Conservation (phyloP, 2,797 vertebrate genomes). For the Gadopsis bispinosus region DNA sequence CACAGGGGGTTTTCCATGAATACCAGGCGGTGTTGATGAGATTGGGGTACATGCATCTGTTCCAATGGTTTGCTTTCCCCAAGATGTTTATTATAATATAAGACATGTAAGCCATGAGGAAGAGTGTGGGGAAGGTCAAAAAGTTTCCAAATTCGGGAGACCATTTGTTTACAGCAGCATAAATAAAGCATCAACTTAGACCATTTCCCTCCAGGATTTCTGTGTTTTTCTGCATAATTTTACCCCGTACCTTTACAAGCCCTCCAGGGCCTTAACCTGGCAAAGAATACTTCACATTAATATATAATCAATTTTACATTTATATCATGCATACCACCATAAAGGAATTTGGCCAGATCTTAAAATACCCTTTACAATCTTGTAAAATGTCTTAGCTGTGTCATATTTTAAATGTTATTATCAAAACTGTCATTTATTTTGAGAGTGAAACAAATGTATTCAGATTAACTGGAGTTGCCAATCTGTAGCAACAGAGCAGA, state of each 20-base stretch:
- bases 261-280: not conserved
- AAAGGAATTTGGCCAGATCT: not conserved
- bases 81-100: slow-evolving; percentile 13
- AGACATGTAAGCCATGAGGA: slow-evolving; percentile 2
- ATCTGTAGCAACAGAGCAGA: not conserved
- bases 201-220: not conserved
- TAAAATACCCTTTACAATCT: not conserved
- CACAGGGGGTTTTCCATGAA: slow-evolving; percentile 23
- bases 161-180: not conserved
- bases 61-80: slow-evolving; percentile 33
- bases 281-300: not conserved
- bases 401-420: not conserved
- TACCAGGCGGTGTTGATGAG: slow-evolving; percentile 34
- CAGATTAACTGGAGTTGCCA: not conserved
- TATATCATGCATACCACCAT: not conserved
- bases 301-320: not conserved
- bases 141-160: not conserved
- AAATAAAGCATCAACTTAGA: not conserved
- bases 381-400: not conserved
- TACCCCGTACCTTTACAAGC: not conserved
- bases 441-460: not conserved
- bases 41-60: slow-evolving; percentile 37
- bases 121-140: not conserved
- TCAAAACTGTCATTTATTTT: not conserved
- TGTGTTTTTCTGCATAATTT: slow-evolving; percentile 1